Conservation (phyloP, 2,113 vertebrate species). For the Petrocephalus microphthalmus region DNA sequence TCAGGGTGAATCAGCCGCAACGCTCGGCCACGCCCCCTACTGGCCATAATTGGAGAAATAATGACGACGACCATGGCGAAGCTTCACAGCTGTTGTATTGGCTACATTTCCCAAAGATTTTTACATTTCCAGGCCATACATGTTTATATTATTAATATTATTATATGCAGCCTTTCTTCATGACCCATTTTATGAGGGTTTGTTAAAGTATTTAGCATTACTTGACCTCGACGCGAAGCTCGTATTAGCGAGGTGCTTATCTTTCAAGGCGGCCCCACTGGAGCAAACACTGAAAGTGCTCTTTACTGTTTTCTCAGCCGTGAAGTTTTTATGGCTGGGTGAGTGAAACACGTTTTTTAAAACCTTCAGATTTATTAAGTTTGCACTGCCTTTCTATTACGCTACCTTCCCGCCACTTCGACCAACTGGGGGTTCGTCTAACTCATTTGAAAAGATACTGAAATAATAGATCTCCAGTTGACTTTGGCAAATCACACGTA, state of each 20-base stretch:
- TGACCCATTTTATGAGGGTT: not conserved
- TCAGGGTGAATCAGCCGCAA: not conserved
- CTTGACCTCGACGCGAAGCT: not conserved
- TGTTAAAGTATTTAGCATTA: not conserved
- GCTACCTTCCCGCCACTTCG: not conserved
- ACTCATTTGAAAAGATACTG: not conserved
- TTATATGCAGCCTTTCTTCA: not conserved
- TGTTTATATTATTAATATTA: not conserved
- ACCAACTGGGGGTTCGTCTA: not conserved
- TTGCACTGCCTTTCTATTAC: not conserved
- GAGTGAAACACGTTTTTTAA: not conserved
- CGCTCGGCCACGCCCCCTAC: not conserved
- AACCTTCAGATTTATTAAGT: slow-evolving; percentile 5
- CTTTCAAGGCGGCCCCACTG: not conserved
- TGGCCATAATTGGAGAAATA: not conserved
- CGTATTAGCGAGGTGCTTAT: not conserved
- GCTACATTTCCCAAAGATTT: not conserved
- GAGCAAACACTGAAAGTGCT: not conserved
- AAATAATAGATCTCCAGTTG: not conserved
- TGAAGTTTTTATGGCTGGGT: not conserved
- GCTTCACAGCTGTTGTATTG: not conserved
- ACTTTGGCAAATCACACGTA: not conserved
- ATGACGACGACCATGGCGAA: not conserved
- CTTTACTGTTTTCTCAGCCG: not conserved
- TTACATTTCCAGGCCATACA: not conserved